Evolutionary conservation across 2,888 invertebrate species (phyloP).

Genomic region (Eupsilia transversa): DNA sequence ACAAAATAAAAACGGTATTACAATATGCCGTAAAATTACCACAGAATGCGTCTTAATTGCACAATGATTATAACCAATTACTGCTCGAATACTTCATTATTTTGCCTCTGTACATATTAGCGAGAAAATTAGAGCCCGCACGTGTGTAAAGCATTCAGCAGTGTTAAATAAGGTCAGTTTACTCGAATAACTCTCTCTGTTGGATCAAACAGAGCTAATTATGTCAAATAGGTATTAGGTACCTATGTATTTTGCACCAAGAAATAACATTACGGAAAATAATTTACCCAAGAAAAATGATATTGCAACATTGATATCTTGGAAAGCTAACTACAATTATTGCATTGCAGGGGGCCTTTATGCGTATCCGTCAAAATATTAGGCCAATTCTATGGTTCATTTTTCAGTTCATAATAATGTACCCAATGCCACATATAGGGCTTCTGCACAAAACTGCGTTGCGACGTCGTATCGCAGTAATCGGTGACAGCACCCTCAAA

Average conservation of each 20-base stretch:
- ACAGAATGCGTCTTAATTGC: slow-evolving; percentile 41
- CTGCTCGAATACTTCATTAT: slow-evolving; percentile 53
- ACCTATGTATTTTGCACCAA: background rate
- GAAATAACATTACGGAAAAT: background rate
- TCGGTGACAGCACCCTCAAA: too few species aligned
- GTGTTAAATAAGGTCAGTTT: slow-evolving; percentile 30
- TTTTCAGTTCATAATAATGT: background rate
- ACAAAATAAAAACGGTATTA: slow-evolving; percentile 26
- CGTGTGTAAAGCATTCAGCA: slow-evolving; percentile 12
- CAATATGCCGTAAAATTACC: slow-evolving; percentile 21
- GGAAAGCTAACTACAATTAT: background rate
- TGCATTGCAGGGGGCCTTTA: background rate
- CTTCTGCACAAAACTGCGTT: too few species aligned
- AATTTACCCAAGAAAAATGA: background rate
- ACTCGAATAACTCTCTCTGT: slow-evolving; percentile 6
- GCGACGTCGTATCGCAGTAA: too few species aligned
- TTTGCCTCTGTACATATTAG: slow-evolving; percentile 45
- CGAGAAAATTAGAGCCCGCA: slow-evolving; percentile 45
- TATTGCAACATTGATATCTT: background rate
- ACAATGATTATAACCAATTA: slow-evolving; percentile 54
- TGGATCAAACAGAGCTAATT: background rate
- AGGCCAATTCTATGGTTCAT: background rate
- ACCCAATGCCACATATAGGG: background rate
- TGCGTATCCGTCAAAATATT: background rate
- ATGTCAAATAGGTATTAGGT: background rate